Base-by-base conservation (phyloP, 2,113 vertebrate genomes). In the Chionodraco myersi region DNA sequence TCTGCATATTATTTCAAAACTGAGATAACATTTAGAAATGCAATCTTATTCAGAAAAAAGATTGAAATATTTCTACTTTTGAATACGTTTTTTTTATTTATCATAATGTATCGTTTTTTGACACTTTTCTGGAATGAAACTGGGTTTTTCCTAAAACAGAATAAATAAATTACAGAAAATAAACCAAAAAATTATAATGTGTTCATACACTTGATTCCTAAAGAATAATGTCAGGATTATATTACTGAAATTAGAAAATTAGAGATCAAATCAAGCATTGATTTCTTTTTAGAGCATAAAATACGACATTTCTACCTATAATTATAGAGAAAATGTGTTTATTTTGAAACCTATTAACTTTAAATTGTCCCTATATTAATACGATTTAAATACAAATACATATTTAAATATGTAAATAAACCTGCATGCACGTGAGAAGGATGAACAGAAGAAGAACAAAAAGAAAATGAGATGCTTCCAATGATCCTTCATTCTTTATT, bases 401-500 rank as follows among this genome's bases (percentile, higher is more conserved):
- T 21, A 21, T 21, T 18, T n/a, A 62, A n/a, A 61, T 30, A 1
- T 5, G 36, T 63, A 2, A 18, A 68, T 3, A n/a, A 9, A 52
- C 23, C 9, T 47, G 8, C 3, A 68, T 76, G n/a, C 56, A 44
- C 16, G 26, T 13, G 59, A n/a, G 7, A 56, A 62, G 53, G 56
- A 69, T 58, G 23, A 30, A n/a, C 6, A n/a, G 44, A 61, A 51
- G 13, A 59, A 47, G 1, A 63, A 75, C 30, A 56, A 16, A 74
- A 49, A 76, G 18, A 49, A 58, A 65, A 59, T 53, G 44, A 56
- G 80, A 72, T 80, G 77, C 75, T 62, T 77, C 54, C 56, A 80
- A 21, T 58, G 70, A 65, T 78, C 8, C 71, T 79, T 72, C 59
- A 87, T 73, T 83, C 81, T 90, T 89, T 87, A 90, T 90, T 90